A percentile compares a stretch with the other conserved stretches of the same genome.
These are phyloP conservation scores for Thomomys bottae DNA, from an alignment of 2,113 vertebrate genomes.

Conservation along the genomic window DNA sequence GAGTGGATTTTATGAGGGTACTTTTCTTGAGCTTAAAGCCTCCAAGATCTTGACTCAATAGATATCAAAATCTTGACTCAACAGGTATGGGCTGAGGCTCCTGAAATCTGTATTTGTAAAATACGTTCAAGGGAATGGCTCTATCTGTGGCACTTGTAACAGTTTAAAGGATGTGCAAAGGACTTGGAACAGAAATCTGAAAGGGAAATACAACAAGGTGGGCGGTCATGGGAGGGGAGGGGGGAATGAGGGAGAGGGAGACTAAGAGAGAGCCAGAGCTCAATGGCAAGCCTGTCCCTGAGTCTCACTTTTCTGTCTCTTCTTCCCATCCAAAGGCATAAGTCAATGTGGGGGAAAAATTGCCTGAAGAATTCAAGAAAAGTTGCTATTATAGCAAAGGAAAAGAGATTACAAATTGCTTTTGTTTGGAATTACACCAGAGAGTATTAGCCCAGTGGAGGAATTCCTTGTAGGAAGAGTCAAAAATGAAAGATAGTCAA, in stretches of 20 bases:
- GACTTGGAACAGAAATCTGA: neutral
- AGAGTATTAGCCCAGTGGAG: too few species aligned
- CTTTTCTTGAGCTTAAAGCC: neutral
- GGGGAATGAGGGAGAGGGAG: neutral
- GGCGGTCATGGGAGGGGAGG: too few species aligned
- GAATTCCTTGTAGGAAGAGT: neutral
- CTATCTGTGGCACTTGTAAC: neutral
- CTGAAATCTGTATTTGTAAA: neutral
- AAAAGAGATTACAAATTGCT: too few species aligned
- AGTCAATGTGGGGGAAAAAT: neutral
- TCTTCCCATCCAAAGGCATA: neutral
- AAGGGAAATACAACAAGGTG: neutral
- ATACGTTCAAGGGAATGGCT: neutral
- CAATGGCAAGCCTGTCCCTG: fast-evolving
- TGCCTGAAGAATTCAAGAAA: neutral
- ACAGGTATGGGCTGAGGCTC: neutral
- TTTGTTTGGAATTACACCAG: too few species aligned
- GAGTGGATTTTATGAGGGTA: neutral
- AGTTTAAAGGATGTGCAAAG: neutral
- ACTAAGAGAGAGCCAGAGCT: too few species aligned
- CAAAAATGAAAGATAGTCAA: neutral
- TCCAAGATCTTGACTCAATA: neutral
- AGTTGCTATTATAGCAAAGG: too few species aligned
- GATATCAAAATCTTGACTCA: neutral
- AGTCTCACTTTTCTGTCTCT: neutral